These are phyloP conservation scores for Hiodon alosoides DNA, from an alignment of 2,113 vertebrate species.

Conservation along the genomic window DNA sequence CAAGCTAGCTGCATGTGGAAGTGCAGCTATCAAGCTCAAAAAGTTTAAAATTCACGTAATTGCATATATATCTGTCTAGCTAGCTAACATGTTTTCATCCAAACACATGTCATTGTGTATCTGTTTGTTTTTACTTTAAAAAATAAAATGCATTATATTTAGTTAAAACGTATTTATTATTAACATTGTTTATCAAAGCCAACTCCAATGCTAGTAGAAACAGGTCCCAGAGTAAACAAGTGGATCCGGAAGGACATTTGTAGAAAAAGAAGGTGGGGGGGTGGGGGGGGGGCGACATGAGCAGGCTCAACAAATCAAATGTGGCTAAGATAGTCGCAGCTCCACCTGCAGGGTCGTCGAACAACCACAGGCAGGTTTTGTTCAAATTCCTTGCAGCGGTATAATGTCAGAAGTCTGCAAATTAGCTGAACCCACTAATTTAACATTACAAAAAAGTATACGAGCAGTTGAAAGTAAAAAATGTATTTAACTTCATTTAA, in stretches of 20 bases:
- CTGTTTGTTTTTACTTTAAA: background rate
- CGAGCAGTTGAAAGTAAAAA: too few relatives aligned
- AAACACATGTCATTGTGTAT: too few relatives aligned
- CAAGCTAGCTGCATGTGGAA: background rate
- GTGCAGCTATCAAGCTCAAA: background rate
- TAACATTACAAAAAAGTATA: too few relatives aligned
- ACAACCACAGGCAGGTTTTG: background rate
- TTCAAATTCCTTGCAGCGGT: too few relatives aligned
- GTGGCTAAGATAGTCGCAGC: background rate
- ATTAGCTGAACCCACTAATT: too few relatives aligned
- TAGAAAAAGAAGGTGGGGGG: background rate
- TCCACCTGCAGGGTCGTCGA: constrained; percentile 15
- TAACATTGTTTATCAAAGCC: background rate
- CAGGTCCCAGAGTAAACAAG: constrained; percentile 52
- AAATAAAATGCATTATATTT: background rate
- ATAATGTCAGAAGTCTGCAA: too few relatives aligned
- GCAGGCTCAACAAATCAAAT: background rate
- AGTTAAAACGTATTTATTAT: background rate
- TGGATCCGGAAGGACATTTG: constrained; percentile 48
- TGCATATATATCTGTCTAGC: background rate
- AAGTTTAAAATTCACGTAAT: constrained; percentile 12
- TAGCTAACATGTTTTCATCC: background rate
- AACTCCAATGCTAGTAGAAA: constrained; percentile 3
- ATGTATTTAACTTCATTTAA: too few relatives aligned
- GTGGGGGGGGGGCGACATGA: background rate